Evolutionary conservation across 2,797 vertebrate species (phyloP).

Genomic region (Crenuchus spilurus): DNA sequence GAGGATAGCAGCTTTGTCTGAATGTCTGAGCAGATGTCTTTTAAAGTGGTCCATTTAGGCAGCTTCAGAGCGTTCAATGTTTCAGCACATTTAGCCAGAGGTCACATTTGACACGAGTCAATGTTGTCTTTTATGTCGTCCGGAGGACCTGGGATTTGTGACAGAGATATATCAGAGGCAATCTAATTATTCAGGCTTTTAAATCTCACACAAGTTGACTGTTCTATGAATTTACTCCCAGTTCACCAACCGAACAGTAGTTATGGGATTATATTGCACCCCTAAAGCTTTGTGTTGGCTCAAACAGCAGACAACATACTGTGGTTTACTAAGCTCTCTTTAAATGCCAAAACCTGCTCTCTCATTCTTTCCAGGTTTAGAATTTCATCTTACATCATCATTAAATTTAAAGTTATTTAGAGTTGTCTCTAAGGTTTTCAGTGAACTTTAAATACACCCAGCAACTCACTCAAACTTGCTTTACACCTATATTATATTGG

Average conservation of each 20-base stretch:
- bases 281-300: background rate
- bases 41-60: slow-evolving; percentile 15
- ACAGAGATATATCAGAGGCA: slow-evolving; percentile 15
- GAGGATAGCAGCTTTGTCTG: slow-evolving; percentile 11
- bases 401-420: slow-evolving; percentile 3
- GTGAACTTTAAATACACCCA: slow-evolving; percentile 1
- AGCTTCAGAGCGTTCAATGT: slow-evolving; percentile 9
- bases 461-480: background rate
- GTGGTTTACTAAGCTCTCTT: background rate
- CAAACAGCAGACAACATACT: background rate
- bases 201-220: slow-evolving; percentile 2
- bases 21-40: slow-evolving; percentile 13
- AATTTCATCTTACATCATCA: background rate
- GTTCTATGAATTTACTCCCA: slow-evolving; percentile 3
- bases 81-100: slow-evolving; percentile 6
- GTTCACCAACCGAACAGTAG: slow-evolving; percentile 1
- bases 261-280: slow-evolving; percentile 9
- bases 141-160: background rate
- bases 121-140: slow-evolving; percentile 6
- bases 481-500: background rate
- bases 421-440: slow-evolving; percentile 1
- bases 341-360: slow-evolving; percentile 14
- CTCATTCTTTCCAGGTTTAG: background rate
- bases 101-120: slow-evolving; percentile 1
- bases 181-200: slow-evolving; percentile 7